phyloP scores from a whole-genome alignment of 2,113 vertebrate genomes.

The Galbula dea region DNA sequence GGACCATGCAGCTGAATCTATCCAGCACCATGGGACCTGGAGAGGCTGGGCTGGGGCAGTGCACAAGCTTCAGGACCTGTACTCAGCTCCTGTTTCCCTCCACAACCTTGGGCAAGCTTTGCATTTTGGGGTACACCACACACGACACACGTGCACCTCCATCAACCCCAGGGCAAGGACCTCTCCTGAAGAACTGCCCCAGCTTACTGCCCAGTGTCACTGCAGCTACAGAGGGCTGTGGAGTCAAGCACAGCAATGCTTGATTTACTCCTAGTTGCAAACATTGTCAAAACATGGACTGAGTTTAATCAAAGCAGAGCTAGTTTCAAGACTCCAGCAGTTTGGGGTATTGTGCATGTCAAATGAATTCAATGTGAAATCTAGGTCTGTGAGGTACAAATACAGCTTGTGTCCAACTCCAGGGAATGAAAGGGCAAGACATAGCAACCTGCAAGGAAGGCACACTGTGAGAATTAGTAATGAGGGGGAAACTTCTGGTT shows the following conservation, averaged over 20 bases:
- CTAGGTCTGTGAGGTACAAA: background rate
- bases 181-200: background rate
- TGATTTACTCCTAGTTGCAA: background rate
- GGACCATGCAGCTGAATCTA: accelerated
- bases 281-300: background rate
- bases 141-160: accelerated
- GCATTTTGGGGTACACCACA: background rate
- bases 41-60: too few relatives aligned
- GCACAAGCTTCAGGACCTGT: accelerated
- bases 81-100: background rate
- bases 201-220: background rate
- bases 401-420: background rate
- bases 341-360: background rate
- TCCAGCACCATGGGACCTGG: accelerated
- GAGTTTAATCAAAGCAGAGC: background rate
- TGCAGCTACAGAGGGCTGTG: background rate
- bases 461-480: background rate
- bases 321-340: accelerated
- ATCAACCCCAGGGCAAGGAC: background rate
- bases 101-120: background rate
- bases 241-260: background rate
- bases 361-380: background rate
- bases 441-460: accelerated
- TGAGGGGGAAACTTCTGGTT: background rate
- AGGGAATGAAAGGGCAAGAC: background rate